Conservation (phyloP, 2,113 vertebrate genomes). For the Aix galericulata region DNA sequence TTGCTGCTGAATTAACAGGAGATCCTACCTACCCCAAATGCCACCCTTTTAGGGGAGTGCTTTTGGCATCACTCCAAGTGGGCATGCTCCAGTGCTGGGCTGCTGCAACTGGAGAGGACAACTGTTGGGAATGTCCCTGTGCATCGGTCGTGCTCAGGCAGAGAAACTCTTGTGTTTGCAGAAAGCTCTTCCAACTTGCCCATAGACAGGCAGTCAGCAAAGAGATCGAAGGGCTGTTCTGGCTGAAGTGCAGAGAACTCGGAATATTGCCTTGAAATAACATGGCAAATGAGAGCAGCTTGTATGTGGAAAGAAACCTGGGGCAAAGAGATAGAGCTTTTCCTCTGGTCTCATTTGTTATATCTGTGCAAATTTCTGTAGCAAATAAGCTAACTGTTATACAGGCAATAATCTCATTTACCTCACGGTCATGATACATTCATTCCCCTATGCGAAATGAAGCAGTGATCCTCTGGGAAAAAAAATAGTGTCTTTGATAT, state of each 20-base stretch:
- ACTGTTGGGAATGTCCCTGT: neutral
- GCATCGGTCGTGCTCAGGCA: rapidly evolving
- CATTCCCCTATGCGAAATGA: neutral
- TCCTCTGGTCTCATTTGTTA: slow-evolving; percentile 27
- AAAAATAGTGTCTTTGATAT: neutral
- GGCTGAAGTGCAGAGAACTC: neutral
- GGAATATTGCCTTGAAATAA: slow-evolving; percentile 10
- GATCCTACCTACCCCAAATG: neutral
- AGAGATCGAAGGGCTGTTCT: neutral
- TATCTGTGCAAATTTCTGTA: slow-evolving; percentile 22
- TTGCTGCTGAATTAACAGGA: neutral
- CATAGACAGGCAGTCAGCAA: neutral
- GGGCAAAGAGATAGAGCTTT: neutral
- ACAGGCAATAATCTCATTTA: slow-evolving; percentile 34
- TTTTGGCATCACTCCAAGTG: neutral
- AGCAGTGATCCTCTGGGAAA: neutral
- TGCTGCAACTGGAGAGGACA: neutral
- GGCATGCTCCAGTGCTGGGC: neutral
- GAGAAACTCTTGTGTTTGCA: neutral
- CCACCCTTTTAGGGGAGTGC: neutral
- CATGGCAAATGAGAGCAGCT: neutral
- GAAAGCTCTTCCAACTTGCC: neutral
- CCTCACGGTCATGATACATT: neutral
- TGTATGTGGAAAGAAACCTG: neutral
- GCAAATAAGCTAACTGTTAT: slow-evolving; percentile 12